Percentiles rank a stretch among this genome's conserved stretches.
These are phyloP conservation scores for Aegithalos caudatus DNA, from an alignment of 2,113 vertebrate genomes.

Conservation along the genomic window DNA sequence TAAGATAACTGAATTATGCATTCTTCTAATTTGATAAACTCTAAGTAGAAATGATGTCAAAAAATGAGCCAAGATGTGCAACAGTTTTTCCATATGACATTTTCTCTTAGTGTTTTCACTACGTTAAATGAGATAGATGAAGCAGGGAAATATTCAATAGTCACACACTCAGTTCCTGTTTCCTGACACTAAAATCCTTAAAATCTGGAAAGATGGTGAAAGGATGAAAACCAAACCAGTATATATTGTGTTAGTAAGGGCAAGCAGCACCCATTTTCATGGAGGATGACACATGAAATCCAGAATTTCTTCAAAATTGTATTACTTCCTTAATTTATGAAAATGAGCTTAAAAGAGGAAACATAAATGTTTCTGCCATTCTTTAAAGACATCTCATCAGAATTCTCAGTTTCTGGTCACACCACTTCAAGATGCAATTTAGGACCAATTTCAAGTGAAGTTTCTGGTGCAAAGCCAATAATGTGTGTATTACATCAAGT, in stretches of 20 bases:
- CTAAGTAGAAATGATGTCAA: neutral
- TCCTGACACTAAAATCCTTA: neutral
- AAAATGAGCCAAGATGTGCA: neutral
- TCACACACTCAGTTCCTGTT: neutral
- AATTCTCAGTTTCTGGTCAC: neutral
- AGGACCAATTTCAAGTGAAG: neutral
- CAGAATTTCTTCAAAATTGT: neutral
- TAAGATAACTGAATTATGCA: neutral
- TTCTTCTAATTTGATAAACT: constrained; percentile 22
- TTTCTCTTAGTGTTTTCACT: neutral
- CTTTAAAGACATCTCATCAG: neutral
- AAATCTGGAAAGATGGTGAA: neutral
- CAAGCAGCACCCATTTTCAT: neutral
- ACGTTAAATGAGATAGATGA: neutral
- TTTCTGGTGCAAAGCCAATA: neutral
- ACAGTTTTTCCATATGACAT: neutral
- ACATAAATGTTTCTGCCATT: neutral
- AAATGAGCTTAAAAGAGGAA: neutral
- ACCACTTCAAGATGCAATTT: neutral
- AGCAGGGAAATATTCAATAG: neutral
- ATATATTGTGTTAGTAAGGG: neutral
- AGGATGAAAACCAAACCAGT: neutral
- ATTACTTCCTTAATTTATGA: neutral
- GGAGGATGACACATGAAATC: neutral
- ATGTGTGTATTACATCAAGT: neutral